Percentiles rank a stretch among this genome's conserved stretches.
Conservation (phyloP, 2,797 vertebrate genomes). For the Danio tinwini region DNA sequence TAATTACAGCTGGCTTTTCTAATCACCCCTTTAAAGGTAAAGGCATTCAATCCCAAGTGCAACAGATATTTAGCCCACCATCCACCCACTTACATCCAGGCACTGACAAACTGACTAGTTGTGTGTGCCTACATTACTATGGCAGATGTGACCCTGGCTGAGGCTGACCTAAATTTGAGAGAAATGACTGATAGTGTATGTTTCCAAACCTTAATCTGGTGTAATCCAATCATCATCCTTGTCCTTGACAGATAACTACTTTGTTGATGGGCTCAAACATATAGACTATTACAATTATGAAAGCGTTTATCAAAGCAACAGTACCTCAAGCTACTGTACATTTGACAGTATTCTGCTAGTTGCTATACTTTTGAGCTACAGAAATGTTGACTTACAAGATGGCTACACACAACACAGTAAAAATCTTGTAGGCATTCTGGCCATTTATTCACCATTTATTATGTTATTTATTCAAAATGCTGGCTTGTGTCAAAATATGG, state of each 20-base stretch:
- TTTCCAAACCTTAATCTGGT: slow-evolving; percentile 56
- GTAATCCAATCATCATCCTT: slow-evolving; percentile 58
- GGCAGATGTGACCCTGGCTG: slow-evolving; percentile 48
- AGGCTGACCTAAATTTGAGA: slow-evolving; percentile 66
- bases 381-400: too few relatives aligned
- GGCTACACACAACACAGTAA: too few relatives aligned
- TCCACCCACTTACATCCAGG: slow-evolving; percentile 16
- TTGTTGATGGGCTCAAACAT: background rate
- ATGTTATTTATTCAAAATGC: too few relatives aligned
- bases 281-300: too few relatives aligned
- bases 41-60: background rate
- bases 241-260: slow-evolving; percentile 18
- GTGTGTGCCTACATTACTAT: slow-evolving; percentile 20
- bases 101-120: slow-evolving; percentile 27
- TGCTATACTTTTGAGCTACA: too few relatives aligned
- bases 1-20: slow-evolving; percentile 13
- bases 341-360: too few relatives aligned
- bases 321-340: too few relatives aligned
- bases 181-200: slow-evolving; percentile 47
- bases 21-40: slow-evolving; percentile 12
- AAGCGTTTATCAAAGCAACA: too few relatives aligned
- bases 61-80: slow-evolving; percentile 7
- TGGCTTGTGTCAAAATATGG: too few relatives aligned
- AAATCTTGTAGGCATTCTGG: too few relatives aligned
- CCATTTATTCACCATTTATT: too few relatives aligned